Evolutionary conservation across 2,888 invertebrate species (phyloP).

Genomic region (Sinelater perroti): DNA sequence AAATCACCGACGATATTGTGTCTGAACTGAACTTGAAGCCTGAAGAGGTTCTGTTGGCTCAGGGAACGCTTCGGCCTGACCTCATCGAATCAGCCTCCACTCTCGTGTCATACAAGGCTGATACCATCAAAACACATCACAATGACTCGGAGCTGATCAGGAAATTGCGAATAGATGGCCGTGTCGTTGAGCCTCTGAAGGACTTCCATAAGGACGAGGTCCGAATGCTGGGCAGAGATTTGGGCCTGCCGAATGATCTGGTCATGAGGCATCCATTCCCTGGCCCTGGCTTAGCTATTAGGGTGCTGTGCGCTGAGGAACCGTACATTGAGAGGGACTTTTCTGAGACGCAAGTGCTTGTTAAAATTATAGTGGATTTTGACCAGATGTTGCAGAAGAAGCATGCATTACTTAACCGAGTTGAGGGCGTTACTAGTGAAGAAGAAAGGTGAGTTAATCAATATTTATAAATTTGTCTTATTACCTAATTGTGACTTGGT

Average conservation of each 20-base stretch:
- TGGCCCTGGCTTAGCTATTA: conserved; percentile 96
- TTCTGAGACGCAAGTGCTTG: conserved; percentile 94
- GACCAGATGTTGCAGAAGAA: conserved; percentile 91
- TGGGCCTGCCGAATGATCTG: conserved; percentile 86
- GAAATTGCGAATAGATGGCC: conserved; percentile 73
- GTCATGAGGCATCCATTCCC: conserved; percentile 98
- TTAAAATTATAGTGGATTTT: conserved; percentile 94
- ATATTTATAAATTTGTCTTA: conserved; percentile 6
- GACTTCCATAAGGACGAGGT: conserved; percentile 93
- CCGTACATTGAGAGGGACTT: conserved; percentile 95
- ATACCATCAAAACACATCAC: conserved; percentile 98
- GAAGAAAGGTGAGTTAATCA: conserved; percentile 67
- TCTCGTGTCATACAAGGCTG: conserved; percentile 84
- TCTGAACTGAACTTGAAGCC: conserved; percentile 87
- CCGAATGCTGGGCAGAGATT: conserved; percentile 84
- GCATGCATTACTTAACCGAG: conserved; percentile 89
- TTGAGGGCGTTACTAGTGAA: conserved; percentile 80
- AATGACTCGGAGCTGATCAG: conserved; percentile 97
- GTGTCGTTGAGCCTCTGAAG: conserved; percentile 96
- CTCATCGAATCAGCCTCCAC: conserved; percentile 96
- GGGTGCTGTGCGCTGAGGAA: conserved; percentile 95
- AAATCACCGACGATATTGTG: conserved; percentile 90
- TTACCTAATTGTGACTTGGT: not conserved
- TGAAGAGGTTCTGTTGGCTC: conserved; percentile 91
- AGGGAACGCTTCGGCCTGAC: conserved; percentile 97